phyloP scores from a whole-genome alignment of 2,888 invertebrate genomes.

The Malachius bipustulatus region DNA sequence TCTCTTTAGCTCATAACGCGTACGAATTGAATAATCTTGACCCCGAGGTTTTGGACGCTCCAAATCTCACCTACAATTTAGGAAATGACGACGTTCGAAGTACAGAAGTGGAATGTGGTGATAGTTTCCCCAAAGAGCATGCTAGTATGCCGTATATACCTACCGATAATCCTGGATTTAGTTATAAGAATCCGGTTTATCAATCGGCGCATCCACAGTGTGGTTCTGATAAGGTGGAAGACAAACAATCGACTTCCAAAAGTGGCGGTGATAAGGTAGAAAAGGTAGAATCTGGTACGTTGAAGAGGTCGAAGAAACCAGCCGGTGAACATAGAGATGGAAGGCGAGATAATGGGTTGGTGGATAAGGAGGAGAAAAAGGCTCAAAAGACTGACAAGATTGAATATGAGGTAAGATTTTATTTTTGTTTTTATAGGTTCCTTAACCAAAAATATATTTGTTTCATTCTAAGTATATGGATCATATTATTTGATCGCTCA shows the following conservation, averaged over 20 bases:
- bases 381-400: constrained; percentile 17
- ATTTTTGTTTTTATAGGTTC: no score
- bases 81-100: constrained; percentile 39
- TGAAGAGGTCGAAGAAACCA: constrained; percentile 67
- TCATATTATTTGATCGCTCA: no score
- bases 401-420: constrained; percentile 27
- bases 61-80: constrained; percentile 37
- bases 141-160: constrained; percentile 45
- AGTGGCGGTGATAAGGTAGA: no score
- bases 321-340: constrained; percentile 60
- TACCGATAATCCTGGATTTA: constrained; percentile 41
- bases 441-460: no score
- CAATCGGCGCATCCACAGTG: constrained; percentile 59
- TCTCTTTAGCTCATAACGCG: constrained; percentile 52
- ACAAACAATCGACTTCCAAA: background rate
- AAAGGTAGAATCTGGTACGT: constrained; percentile 36
- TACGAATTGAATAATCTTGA: constrained; percentile 55
- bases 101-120: constrained; percentile 30
- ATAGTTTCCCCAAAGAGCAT: constrained; percentile 41
- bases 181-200: constrained; percentile 61
- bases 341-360: constrained; percentile 8
- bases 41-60: constrained; percentile 52
- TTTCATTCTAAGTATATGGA: no score
- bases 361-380: constrained; percentile 23
- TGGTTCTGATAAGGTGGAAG: constrained; percentile 16